Evolutionary conservation across 2,797 vertebrate species (phyloP).

Genomic region (Rhynchonycteris naso): DNA sequence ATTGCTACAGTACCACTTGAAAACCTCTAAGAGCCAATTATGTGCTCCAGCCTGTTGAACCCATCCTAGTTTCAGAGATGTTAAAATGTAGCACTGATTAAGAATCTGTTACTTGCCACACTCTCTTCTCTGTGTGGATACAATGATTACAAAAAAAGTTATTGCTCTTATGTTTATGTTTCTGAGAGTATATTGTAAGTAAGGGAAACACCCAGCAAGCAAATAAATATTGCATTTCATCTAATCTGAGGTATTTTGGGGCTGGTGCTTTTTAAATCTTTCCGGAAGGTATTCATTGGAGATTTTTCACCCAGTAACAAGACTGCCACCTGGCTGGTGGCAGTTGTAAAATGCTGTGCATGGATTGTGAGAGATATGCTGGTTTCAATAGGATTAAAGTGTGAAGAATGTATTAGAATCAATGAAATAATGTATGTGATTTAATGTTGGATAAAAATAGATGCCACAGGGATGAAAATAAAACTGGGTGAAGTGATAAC

Average conservation of each 20-base stretch:
- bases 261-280: neutral
- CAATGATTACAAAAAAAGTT: neutral
- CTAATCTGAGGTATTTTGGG: constrained; percentile 19
- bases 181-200: neutral
- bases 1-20: neutral
- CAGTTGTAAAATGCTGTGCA: constrained; percentile 38
- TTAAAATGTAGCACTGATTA: constrained; percentile 39
- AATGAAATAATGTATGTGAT: neutral
- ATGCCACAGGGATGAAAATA: neutral
- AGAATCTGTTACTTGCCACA: neutral
- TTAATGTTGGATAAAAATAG: neutral
- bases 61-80: neutral
- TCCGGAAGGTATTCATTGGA: neutral
- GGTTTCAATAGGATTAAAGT: constrained; percentile 25
- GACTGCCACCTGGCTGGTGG: constrained; percentile 67
- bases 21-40: neutral
- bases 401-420: neutral
- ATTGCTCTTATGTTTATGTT: neutral
- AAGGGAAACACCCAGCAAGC: neutral
- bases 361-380: neutral
- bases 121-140: neutral
- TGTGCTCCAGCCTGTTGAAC: neutral
- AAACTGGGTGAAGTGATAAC: neutral
- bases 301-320: constrained; percentile 22
- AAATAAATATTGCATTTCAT: constrained; percentile 26